These are phyloP conservation scores for Chrysogorgia sp. DNA, from an alignment of 92 coral and sea anemone genomes.

Conservation along the genomic window DNA sequence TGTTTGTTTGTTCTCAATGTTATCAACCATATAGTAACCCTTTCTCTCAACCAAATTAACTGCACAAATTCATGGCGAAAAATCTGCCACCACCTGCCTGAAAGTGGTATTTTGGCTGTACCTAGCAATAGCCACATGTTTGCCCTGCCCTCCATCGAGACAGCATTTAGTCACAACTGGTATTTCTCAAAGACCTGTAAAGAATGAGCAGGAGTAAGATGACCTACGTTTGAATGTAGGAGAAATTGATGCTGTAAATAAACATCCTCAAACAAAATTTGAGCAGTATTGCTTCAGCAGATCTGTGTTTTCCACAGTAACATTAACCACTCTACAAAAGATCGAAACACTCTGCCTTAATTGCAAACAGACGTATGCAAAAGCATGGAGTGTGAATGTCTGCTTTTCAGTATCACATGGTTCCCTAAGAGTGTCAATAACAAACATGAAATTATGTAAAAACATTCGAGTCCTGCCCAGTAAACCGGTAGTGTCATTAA, in stretches of 20 bases:
- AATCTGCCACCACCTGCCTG: no score
- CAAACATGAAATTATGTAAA: slow-evolving; percentile 73
- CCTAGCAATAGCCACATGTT: slow-evolving; percentile 62
- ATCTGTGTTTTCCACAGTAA: slow-evolving; percentile 47
- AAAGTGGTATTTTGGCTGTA: slow-evolving; percentile 65
- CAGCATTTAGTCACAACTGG: slow-evolving; percentile 62
- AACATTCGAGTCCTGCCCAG: slow-evolving; percentile 83
- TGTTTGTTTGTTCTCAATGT: slow-evolving; percentile 60
- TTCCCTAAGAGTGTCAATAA: slow-evolving; percentile 61
- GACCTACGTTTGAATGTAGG: slow-evolving; percentile 71
- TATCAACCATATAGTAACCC: slow-evolving; percentile 44
- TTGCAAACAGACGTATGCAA: slow-evolving; percentile 69
- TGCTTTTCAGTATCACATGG: slow-evolving; percentile 66
- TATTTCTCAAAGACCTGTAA: slow-evolving; percentile 63
- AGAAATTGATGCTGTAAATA: slow-evolving; percentile 60
- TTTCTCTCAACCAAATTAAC: slow-evolving; percentile 69
- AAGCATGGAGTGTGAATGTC: slow-evolving; percentile 62
- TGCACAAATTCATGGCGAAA: slow-evolving; percentile 67
- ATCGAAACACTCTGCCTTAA: slow-evolving; percentile 69
- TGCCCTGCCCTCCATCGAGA: slow-evolving; percentile 73
- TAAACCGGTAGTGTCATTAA: slow-evolving; percentile 70
- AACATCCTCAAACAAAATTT: slow-evolving; percentile 62
- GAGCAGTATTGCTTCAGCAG: slow-evolving; percentile 63
- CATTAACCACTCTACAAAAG: slow-evolving; percentile 66
- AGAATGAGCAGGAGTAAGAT: slow-evolving; percentile 69